These are phyloP conservation scores for Malurus alboscapulatus DNA, from an alignment of 2,113 vertebrate genomes.

Conservation along the genomic window DNA sequence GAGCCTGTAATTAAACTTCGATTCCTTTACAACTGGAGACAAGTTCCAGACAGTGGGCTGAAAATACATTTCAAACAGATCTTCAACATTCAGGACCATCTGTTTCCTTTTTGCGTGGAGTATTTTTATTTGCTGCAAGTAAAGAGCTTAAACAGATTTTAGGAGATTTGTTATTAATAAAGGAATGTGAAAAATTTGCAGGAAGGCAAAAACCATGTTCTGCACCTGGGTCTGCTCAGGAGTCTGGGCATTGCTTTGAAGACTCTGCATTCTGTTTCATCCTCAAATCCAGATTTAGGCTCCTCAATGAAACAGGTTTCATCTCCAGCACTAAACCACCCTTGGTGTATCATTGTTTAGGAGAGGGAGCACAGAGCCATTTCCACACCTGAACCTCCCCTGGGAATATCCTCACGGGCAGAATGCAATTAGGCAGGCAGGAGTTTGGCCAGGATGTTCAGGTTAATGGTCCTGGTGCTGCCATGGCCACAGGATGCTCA, in stretches of 20 bases:
- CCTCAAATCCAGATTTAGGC: background rate
- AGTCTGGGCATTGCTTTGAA: background rate
- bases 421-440: background rate
- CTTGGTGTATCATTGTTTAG: background rate
- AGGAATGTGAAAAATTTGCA: slow-evolving; percentile 5
- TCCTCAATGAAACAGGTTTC: background rate
- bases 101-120: slow-evolving; percentile 55
- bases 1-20: slow-evolving; percentile 21
- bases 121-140: slow-evolving; percentile 51
- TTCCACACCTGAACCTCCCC: background rate
- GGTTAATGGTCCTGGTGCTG: background rate
- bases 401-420: background rate
- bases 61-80: slow-evolving; percentile 39
- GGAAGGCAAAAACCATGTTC: background rate
- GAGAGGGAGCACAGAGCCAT: background rate
- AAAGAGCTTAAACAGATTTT: slow-evolving; percentile 50
- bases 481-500: background rate
- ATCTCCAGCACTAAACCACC: background rate
- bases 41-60: slow-evolving; percentile 28
- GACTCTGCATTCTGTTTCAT: background rate
- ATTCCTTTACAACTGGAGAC: slow-evolving; percentile 39
- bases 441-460: background rate
- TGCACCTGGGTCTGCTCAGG: background rate
- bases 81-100: slow-evolving; percentile 56
- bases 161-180: slow-evolving; percentile 52